Conservation (phyloP, 2,113 vertebrate genomes). For the Erinaceus europaeus region DNA sequence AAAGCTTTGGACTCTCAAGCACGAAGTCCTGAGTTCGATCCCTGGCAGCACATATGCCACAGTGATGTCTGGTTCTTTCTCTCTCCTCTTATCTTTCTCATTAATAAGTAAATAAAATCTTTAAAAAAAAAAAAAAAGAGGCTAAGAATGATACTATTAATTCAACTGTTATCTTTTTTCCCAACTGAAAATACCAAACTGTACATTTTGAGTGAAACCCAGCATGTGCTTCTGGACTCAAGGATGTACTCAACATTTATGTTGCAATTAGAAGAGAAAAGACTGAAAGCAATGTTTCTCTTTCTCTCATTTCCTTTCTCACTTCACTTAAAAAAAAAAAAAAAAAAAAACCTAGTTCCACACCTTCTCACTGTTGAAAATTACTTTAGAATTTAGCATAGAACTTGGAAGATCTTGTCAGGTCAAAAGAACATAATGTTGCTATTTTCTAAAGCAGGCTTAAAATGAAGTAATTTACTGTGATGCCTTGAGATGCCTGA, state of each 20-base stretch:
- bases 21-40: no score
- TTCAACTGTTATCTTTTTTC: not conserved
- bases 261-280: not conserved
- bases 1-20: no score
- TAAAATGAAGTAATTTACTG: slow-evolving; percentile 12
- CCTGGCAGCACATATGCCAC: no score
- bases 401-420: not conserved
- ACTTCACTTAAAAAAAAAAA: no score
- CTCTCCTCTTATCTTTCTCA: no score
- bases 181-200: not conserved
- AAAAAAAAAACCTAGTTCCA: not conserved
- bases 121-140: no score
- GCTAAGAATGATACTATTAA: not conserved
- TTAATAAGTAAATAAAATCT: no score
- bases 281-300: not conserved
- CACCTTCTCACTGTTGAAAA: not conserved
- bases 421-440: slow-evolving; percentile 10
- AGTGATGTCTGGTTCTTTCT: no score
- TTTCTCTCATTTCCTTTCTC: not conserved
- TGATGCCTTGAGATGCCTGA: not conserved
- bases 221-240: not conserved
- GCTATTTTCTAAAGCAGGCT: not conserved
- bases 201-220: not conserved
- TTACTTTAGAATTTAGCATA: slow-evolving; percentile 24
- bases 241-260: not conserved